Evolutionary conservation across 2,113 vertebrate species (phyloP).

Genomic region (Pygathrix nemaeus): DNA sequence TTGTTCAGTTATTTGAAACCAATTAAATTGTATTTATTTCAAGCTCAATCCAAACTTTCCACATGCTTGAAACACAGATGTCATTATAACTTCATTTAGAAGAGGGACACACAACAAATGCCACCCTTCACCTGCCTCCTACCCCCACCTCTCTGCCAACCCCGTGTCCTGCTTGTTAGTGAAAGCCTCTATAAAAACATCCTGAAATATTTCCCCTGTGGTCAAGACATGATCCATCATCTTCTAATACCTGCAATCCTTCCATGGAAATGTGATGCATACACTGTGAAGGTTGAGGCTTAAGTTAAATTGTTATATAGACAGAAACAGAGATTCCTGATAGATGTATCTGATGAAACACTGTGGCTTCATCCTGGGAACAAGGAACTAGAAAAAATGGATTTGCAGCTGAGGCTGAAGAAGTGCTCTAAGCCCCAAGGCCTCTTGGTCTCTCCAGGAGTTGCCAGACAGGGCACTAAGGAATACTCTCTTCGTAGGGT

Average conservation of each 20-base stretch:
- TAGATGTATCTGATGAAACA: background rate
- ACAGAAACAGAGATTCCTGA: conserved; percentile 8
- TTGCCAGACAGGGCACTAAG: background rate
- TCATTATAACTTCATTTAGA: background rate
- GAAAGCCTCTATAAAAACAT: background rate
- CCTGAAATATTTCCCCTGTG: background rate
- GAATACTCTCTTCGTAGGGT: background rate
- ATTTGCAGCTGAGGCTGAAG: background rate
- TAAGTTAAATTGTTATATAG: background rate
- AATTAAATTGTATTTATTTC: background rate
- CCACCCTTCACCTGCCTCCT: background rate
- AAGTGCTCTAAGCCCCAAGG: background rate
- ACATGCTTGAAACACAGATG: conserved; percentile 20
- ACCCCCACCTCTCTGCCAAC: background rate
- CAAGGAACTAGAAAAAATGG: background rate
- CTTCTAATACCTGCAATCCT: background rate
- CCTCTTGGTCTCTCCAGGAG: background rate
- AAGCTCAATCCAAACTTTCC: background rate
- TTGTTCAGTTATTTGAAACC: background rate
- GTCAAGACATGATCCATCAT: background rate
- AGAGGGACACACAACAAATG: background rate
- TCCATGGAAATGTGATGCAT: background rate
- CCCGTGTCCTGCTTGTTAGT: background rate
- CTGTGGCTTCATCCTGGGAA: conserved; percentile 21
- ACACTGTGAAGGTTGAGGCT: background rate